Base-by-base conservation (phyloP, 2,888 invertebrate genomes). In the Parnassius glacialis region DNA sequence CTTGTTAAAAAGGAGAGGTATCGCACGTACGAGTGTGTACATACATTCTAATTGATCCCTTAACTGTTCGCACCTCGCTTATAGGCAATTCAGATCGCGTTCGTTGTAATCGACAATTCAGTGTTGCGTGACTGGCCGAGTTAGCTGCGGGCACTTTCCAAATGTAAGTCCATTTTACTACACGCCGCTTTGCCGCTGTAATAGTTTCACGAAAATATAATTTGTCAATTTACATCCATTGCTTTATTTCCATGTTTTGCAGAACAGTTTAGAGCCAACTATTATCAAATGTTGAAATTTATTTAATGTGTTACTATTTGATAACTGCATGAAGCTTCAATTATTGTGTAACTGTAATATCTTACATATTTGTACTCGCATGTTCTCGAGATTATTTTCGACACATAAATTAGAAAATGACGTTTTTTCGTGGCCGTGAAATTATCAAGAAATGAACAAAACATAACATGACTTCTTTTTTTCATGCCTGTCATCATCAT, bases 71-170 rank as follows among this genome's bases (percentile, higher is more conserved):
- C 62, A 59, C 68, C 69, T 67, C 70, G 67, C 71, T 71, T 68
- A 70, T 72, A 67, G 68, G 74, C 70, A 68, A 70, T 68, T 74
- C 65, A 66, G 72, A 78, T 76, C 75, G 76, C 71, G 74, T 73
- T 79, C 72, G 72, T 74, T 77, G 73, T 74, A 79, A 80, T 79
- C 73, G 74, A 64, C 68, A 65, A 67, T 76, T 74, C 71, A 71
- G 74, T 78, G 78, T 84, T 78, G 83, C 84, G 84, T 85, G 84
- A 80, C 79, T 67, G 66, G 65, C 66, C 68, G 65, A 69, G 70
- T 70, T 76, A 71, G 75, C 67, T 50, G 57, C 62, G 68, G 71
- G 68, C 80, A 79, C 83, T 85, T 85, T 84, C 83, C 79, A 83
- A 84, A 84, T 81, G 81, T 78, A 76, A 72, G 71, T 75, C 71